phyloP scores from a whole-genome alignment of 2,797 vertebrate species.

The Acanthiza pusilla region DNA sequence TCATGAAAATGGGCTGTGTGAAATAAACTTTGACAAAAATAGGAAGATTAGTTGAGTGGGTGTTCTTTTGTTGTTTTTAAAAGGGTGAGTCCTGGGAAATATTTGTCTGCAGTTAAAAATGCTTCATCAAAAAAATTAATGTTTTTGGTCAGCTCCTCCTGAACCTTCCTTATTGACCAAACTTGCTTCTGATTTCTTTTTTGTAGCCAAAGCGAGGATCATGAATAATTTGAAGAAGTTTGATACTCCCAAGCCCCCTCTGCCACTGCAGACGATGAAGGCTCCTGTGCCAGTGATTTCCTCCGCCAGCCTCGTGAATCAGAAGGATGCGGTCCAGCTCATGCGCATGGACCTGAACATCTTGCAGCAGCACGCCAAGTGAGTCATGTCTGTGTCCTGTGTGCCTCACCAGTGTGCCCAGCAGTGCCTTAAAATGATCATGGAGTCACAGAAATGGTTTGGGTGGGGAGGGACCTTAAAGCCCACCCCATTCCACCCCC shows the following conservation, averaged over 20 bases:
- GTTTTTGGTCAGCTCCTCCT: neutral
- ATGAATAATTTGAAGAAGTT: conserved; percentile 88
- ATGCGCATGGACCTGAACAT: conserved; percentile 80
- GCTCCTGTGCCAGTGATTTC: conserved; percentile 86
- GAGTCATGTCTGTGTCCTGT: neutral
- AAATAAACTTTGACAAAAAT: neutral
- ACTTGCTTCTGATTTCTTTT: neutral
- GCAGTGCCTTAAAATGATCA: neutral
- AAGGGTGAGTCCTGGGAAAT: neutral
- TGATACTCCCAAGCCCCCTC: conserved; percentile 76
- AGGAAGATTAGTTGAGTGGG: neutral
- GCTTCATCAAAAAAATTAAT: neutral
- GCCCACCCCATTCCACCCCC: too few relatives aligned
- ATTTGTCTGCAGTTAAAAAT: neutral
- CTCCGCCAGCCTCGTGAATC: conserved; percentile 75
- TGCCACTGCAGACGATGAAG: conserved; percentile 76
- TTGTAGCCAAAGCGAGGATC: conserved; percentile 86
- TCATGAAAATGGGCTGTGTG: neutral
- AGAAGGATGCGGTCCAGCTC: conserved; percentile 79
- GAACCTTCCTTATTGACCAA: neutral
- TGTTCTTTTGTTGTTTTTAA: neutral
- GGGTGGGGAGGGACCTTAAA: neutral
- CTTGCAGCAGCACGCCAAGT: conserved; percentile 91
- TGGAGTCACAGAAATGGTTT: neutral
- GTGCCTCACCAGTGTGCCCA: neutral